phyloP scores from a whole-genome alignment of 2,113 vertebrate genomes.

The Dromas ardeola region DNA sequence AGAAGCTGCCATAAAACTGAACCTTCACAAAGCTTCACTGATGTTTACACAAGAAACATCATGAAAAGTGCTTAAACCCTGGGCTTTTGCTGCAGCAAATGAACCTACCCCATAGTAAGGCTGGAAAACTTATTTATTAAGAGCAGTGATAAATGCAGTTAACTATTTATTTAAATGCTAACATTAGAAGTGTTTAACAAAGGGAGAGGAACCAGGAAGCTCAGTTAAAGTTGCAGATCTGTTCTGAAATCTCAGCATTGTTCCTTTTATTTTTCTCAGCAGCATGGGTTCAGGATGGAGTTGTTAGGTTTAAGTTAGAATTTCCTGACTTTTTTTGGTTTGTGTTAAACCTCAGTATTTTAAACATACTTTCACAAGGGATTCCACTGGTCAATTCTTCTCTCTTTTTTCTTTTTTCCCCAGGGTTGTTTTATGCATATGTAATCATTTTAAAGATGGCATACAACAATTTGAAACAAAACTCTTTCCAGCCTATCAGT shows the following conservation, averaged over 20 bases:
- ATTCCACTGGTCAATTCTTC: conserved; percentile 38
- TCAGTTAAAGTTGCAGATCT: conserved; percentile 25
- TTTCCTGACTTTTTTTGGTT: conserved; percentile 57
- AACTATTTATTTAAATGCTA: conserved; percentile 43
- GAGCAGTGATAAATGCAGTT: background rate
- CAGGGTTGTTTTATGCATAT: background rate
- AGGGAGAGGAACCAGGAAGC: conserved; percentile 55
- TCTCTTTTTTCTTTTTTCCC: conserved; percentile 15
- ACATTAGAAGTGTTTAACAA: conserved; percentile 34
- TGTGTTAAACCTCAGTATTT: conserved; percentile 59
- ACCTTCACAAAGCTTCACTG: background rate
- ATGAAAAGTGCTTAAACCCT: conserved; percentile 23
- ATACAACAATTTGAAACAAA: background rate
- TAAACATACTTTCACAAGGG: conserved; percentile 50
- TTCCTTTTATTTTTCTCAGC: conserved; percentile 69
- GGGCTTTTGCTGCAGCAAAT: background rate
- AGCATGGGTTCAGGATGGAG: conserved; percentile 68
- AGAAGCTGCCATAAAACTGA: background rate
- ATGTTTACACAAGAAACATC: conserved; percentile 23
- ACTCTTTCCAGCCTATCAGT: background rate
- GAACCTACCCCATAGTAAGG: background rate
- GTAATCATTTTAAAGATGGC: conserved; percentile 15
- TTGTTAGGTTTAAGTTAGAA: conserved; percentile 66
- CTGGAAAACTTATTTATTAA: background rate
- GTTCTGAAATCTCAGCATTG: conserved; percentile 60